Evolutionary conservation across 2,888 invertebrate species (phyloP).

Genomic region (Erebia palarica): DNA sequence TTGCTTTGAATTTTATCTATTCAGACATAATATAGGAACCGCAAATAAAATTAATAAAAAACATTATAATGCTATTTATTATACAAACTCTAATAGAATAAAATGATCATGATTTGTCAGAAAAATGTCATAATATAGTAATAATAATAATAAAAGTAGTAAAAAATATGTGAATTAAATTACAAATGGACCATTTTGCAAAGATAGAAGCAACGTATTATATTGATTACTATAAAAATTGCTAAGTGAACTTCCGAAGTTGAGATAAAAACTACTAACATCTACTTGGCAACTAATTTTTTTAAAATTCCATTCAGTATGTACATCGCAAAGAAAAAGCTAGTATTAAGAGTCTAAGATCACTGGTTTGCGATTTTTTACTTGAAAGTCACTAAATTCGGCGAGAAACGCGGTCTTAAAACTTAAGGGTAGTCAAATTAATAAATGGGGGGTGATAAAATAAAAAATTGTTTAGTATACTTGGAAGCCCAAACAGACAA

Average conservation of each 20-base stretch:
- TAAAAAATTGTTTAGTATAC: conserved; percentile 66
- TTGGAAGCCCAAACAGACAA: conserved; percentile 81
- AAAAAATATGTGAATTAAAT: neutral
- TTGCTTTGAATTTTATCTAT: conserved; percentile 65
- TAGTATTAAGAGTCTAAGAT: conserved; percentile 51
- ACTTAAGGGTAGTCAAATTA: conserved; percentile 38
- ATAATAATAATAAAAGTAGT: neutral
- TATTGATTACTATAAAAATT: conserved; percentile 16
- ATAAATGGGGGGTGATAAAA: conserved; percentile 57
- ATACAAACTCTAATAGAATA: conserved; percentile 20
- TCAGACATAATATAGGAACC: conserved; percentile 58
- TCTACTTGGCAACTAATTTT: conserved; percentile 61
- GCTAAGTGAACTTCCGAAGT: conserved; percentile 42
- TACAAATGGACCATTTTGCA: neutral
- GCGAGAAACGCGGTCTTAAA: conserved; percentile 30
- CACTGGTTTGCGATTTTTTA: conserved; percentile 58
- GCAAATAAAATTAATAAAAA: conserved; percentile 50
- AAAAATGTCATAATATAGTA: neutral
- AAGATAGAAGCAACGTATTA: conserved; percentile 22
- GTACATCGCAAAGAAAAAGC: conserved; percentile 66
- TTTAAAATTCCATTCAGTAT: conserved; percentile 59
- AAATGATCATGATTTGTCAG: conserved; percentile 14
- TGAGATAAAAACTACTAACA: conserved; percentile 71
- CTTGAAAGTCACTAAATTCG: conserved; percentile 27
- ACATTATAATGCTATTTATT: conserved; percentile 29